phyloP scores from a whole-genome alignment of 2,113 vertebrate genomes.

The Amblyornis subalaris region DNA sequence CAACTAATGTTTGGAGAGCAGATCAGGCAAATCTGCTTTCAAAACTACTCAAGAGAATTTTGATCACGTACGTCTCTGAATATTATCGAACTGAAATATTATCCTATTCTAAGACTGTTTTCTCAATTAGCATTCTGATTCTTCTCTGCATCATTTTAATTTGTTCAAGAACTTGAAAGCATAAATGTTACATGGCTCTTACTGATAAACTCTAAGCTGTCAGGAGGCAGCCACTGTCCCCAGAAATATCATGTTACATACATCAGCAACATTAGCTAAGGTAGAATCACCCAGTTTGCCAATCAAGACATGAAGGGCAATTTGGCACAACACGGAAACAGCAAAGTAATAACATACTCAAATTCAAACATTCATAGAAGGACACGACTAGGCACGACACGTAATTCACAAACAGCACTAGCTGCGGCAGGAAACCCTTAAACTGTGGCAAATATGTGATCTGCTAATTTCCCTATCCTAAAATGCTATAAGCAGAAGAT shows the following conservation, averaged over 20 bases:
- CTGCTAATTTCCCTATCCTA: not conserved
- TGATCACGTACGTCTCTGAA: not conserved
- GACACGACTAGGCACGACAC: not conserved
- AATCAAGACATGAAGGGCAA: not conserved
- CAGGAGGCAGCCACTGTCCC: not conserved
- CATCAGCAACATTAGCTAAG: not conserved
- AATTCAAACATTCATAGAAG: not conserved
- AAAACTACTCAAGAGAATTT: not conserved
- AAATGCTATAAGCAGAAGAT: not conserved
- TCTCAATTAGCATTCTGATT: not conserved
- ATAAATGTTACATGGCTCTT: not conserved
- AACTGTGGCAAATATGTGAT: accelerated
- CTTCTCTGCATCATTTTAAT: not conserved
- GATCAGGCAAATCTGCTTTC: not conserved
- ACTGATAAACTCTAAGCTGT: not conserved
- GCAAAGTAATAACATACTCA: not conserved
- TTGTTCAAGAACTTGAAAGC: not conserved
- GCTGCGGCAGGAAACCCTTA: not conserved
- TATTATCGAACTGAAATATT: not conserved
- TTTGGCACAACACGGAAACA: not conserved
- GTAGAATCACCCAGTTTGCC: accelerated
- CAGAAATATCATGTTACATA: not conserved
- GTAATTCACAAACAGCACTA: not conserved
- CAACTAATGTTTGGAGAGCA: accelerated
- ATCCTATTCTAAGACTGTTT: not conserved